A percentile compares a stretch with the other conserved stretches of the same genome.
These are phyloP conservation scores for Tiaroga cobitis DNA, from an alignment of 2,797 vertebrate genomes.

Conservation along the genomic window DNA sequence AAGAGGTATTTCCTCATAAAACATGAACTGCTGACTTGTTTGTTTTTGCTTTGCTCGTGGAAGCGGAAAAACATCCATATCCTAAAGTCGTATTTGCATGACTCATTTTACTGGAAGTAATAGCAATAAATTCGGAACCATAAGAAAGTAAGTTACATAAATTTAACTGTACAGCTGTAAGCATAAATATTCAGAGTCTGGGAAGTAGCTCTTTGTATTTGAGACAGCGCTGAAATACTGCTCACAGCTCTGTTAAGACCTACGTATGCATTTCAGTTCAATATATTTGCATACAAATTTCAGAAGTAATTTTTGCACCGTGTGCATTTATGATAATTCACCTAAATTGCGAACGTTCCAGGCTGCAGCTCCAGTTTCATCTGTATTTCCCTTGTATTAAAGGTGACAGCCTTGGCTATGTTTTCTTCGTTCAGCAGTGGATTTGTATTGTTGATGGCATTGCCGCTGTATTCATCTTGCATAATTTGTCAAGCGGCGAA, in stretches of 20 bases:
- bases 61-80: constrained; percentile 43
- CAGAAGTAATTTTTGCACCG: constrained; percentile 37
- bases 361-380: constrained; percentile 40
- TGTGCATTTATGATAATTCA: constrained; percentile 42
- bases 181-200: constrained; percentile 59
- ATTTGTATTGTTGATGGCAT: constrained; percentile 34
- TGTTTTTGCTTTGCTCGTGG: constrained; percentile 51
- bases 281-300: constrained; percentile 51
- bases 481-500: constrained; percentile 37
- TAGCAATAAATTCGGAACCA: constrained; percentile 55
- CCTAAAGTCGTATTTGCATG: constrained; percentile 60
- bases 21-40: constrained; percentile 61
- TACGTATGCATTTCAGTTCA: constrained; percentile 34
- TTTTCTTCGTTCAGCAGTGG: constrained; percentile 11
- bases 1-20: constrained; percentile 43
- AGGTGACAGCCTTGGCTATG: constrained; percentile 31
- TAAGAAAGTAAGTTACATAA: constrained; percentile 45
- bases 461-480: constrained; percentile 37
- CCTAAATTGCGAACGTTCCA: constrained; percentile 47
- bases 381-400: constrained; percentile 21
- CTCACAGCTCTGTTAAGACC: constrained; percentile 42
- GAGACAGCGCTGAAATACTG: constrained; percentile 41
- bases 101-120: constrained; percentile 59
- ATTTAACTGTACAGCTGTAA: constrained; percentile 54
- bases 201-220: constrained; percentile 44